These are phyloP conservation scores for Actenoides lindsayi DNA, from an alignment of 2,113 vertebrate genomes.

Conservation along the genomic window DNA sequence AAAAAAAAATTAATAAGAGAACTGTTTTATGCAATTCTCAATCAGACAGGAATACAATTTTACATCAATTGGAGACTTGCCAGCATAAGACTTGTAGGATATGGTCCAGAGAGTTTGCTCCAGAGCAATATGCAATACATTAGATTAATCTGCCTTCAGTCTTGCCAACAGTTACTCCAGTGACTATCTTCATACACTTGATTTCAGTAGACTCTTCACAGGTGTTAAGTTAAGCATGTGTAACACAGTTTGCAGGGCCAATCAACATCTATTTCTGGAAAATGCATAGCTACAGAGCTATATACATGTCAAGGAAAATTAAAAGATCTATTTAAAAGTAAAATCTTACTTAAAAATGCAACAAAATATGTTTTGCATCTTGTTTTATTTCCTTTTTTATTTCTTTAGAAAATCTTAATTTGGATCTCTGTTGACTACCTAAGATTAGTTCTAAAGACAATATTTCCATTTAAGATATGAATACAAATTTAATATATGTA, in stretches of 20 bases:
- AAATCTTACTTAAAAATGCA: constrained; percentile 33
- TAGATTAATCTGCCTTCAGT: constrained; percentile 1
- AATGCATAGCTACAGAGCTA: background rate
- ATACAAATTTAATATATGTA: background rate
- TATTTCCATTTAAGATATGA: background rate
- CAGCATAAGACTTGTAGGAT: background rate
- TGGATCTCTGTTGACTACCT: background rate
- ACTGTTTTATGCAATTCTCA: background rate
- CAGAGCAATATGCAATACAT: constrained; percentile 35
- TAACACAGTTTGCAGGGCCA: background rate
- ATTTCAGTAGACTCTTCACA: background rate
- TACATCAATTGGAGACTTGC: background rate
- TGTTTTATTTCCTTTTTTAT: background rate
- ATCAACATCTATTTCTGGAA: background rate
- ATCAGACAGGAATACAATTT: background rate
- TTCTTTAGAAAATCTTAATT: constrained; percentile 1
- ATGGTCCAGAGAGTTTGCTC: constrained; percentile 10
- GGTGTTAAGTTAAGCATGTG: background rate
- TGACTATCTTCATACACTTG: background rate
- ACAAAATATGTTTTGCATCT: background rate
- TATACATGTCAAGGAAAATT: constrained; percentile 7
- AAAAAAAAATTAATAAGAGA: constrained; percentile 8
- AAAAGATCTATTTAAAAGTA: constrained; percentile 42
- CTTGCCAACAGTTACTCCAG: background rate
- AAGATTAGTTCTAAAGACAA: background rate